These are phyloP conservation scores for Platycercus adscitus DNA, from an alignment of 2,113 vertebrate species.

Conservation along the genomic window DNA sequence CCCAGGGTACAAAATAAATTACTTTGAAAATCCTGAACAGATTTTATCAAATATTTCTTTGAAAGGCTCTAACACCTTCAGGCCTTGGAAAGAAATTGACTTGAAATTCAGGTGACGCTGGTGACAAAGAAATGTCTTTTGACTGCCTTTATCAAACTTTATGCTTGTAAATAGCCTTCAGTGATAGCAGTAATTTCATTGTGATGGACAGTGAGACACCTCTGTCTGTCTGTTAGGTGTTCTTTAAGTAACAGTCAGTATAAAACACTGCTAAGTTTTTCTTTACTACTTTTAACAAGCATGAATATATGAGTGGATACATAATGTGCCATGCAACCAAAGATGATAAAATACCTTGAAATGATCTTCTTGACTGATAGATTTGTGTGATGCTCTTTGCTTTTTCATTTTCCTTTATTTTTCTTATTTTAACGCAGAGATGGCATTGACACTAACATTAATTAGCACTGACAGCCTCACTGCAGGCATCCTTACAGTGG, in stretches of 20 bases:
- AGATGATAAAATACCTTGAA: neutral
- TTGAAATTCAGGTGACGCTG: neutral
- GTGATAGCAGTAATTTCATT: neutral
- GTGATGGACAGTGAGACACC: neutral
- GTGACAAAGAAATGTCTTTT: neutral
- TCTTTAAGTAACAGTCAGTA: neutral
- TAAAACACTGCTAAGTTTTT: neutral
- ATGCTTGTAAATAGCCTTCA: neutral
- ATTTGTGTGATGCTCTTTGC: neutral
- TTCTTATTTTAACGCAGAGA: neutral
- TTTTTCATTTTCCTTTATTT: neutral
- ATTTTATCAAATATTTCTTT: neutral
- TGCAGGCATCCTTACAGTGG: conserved; percentile 16
- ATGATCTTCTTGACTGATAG: neutral
- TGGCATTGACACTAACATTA: neutral
- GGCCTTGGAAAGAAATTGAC: neutral
- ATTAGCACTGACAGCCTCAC: conserved; percentile 39
- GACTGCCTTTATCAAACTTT: neutral
- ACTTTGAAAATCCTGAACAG: neutral
- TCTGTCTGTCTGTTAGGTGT: neutral
- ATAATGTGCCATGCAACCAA: neutral
- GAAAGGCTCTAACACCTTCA: neutral
- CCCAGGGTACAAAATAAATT: neutral
- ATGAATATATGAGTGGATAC: neutral
- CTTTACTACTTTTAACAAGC: neutral